Conservation (phyloP, 1,140 invertebrate species). For the Macrostomum lignano region DNA sequence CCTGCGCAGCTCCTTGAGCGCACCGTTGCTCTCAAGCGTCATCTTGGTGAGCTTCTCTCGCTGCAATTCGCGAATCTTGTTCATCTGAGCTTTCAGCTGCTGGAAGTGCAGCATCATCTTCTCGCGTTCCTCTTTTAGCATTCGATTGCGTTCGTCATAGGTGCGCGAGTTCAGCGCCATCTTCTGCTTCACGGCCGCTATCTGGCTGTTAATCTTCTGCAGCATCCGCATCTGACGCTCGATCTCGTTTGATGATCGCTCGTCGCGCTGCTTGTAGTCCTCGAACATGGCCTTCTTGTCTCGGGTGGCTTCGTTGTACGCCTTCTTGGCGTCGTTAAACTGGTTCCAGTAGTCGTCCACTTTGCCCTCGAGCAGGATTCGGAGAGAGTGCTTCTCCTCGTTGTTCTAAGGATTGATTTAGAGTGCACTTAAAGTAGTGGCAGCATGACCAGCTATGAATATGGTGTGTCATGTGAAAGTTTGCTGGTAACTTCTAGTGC, state of each 20-base stretch:
- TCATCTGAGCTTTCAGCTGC: too few species aligned
- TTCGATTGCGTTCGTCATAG: slow-evolving; percentile 20
- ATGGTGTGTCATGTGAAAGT: too few species aligned
- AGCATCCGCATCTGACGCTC: slow-evolving; percentile 25
- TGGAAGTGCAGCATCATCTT: too few species aligned
- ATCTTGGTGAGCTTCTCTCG: too few species aligned
- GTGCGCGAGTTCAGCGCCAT: slow-evolving; percentile 20
- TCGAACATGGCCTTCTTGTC: slow-evolving; percentile 24
- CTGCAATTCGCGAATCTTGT: too few species aligned
- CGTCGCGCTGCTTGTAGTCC: slow-evolving; percentile 23
- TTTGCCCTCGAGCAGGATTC: slow-evolving; percentile 17
- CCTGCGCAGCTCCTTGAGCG: too few species aligned
- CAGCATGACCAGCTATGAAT: not conserved
- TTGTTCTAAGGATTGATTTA: slow-evolving; percentile 15
- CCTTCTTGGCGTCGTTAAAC: slow-evolving; percentile 17
- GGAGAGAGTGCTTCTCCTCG: slow-evolving; percentile 26
- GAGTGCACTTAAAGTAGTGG: not conserved
- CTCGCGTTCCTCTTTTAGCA: slow-evolving; percentile 21
- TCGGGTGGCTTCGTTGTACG: slow-evolving; percentile 25
- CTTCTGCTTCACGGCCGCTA: slow-evolving; percentile 16
- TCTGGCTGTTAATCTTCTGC: slow-evolving; percentile 19
- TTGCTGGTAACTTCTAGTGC: too few species aligned
- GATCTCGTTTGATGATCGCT: slow-evolving; percentile 24
- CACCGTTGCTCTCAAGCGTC: too few species aligned
- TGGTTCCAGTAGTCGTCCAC: slow-evolving; percentile 22